Conservation (phyloP, 2,888 invertebrate species). For the Aphidoletes aphidimyza region DNA sequence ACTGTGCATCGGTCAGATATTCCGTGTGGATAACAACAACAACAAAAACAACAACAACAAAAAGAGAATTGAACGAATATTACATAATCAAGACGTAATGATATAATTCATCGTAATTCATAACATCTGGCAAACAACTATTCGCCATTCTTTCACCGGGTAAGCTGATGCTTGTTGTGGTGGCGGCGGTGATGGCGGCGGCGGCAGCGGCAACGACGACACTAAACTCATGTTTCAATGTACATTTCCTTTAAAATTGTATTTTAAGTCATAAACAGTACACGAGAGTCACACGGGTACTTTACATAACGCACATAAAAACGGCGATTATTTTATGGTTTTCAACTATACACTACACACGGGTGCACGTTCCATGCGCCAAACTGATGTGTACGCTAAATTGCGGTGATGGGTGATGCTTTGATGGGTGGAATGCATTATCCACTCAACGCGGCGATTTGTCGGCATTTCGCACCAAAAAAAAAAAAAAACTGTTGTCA, state of each 20-base stretch:
- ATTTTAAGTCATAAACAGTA: not conserved
- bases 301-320: constrained; percentile 28
- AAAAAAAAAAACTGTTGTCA: too few relatives aligned
- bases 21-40: not conserved
- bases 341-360: not conserved
- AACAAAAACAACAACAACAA: not conserved
- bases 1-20: not conserved
- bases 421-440: not conserved
- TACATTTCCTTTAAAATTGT: constrained; percentile 33
- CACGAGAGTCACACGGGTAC: not conserved
- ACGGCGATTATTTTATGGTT: constrained; percentile 23
- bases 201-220: not conserved
- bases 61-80: constrained; percentile 39
- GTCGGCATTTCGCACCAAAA: too few relatives aligned
- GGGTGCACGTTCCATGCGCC: not conserved
- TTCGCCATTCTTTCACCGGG: not conserved
- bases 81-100: constrained; percentile 18
- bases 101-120: constrained; percentile 30
- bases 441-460: not conserved
- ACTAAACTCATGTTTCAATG: constrained; percentile 34
- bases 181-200: not conserved
- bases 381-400: too few relatives aligned
- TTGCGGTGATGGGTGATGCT: too few relatives aligned
- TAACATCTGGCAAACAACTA: constrained; percentile 31
- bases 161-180: not conserved